A percentile compares a stretch with the other conserved stretches of the same genome.
Evolutionary conservation across 1,140 invertebrate species (phyloP).

Genomic region (Drosophila nasuta): DNA sequence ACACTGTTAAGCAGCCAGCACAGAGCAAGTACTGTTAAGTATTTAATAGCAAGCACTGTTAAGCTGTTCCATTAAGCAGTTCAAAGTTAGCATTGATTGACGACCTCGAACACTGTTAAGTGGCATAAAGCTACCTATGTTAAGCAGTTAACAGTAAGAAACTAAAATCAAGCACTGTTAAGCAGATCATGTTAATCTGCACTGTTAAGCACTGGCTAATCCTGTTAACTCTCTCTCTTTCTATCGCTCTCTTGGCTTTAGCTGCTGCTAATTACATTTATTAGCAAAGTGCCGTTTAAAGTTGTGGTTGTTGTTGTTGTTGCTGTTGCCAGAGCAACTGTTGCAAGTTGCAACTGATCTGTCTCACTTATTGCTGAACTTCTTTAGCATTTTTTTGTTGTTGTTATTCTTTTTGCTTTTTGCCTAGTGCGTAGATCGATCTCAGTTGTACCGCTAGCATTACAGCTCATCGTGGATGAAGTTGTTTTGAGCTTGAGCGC

Average conservation of each 20-base stretch:
- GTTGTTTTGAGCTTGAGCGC: not conserved
- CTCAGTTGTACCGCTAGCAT: slow-evolving; percentile 56
- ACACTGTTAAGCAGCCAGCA: no score
- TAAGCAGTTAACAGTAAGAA: no score
- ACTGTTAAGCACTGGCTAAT: slow-evolving; percentile 25
- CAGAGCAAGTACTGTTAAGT: no score
- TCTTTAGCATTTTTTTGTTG: not conserved
- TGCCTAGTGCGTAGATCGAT: slow-evolving; percentile 22
- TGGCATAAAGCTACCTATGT: no score
- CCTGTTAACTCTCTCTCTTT: not conserved
- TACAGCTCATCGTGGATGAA: slow-evolving; percentile 48
- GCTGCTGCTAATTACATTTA: slow-evolving; percentile 66
- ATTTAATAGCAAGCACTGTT: no score
- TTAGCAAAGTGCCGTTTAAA: slow-evolving; percentile 76
- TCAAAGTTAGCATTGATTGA: no score
- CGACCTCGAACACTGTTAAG: no score
- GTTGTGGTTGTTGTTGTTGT: slow-evolving; percentile 15
- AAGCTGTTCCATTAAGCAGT: no score
- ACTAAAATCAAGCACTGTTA: not conserved
- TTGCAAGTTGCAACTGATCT: slow-evolving; percentile 30
- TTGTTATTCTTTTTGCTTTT: no score
- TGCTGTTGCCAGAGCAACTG: slow-evolving; percentile 5
- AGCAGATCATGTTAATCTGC: slow-evolving; percentile 24
- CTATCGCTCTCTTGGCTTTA: slow-evolving; percentile 19
- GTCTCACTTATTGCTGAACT: slow-evolving; percentile 33